Evolutionary conservation across 2,797 vertebrate species (phyloP).

Genomic region (Onychomys arenicola): DNA sequence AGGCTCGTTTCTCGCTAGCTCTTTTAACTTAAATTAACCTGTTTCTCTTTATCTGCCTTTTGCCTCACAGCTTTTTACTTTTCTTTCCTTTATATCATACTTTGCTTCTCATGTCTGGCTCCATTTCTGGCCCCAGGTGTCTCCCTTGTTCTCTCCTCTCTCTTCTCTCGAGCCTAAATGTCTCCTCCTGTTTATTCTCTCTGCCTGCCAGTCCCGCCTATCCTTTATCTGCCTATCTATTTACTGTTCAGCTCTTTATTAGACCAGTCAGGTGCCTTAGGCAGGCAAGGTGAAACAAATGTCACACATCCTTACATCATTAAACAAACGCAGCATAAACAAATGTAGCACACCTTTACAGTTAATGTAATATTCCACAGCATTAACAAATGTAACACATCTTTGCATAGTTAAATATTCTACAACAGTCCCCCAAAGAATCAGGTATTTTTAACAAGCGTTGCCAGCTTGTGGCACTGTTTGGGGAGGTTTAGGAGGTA

Average conservation of each 20-base stretch:
- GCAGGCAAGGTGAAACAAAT: not conserved
- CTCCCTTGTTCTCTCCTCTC: not conserved
- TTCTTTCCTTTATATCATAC: not conserved
- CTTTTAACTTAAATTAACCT: not conserved
- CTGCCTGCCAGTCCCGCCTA: not conserved
- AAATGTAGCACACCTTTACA: not conserved
- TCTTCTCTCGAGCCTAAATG: not conserved
- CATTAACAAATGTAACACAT: not conserved
- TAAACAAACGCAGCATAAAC: not conserved
- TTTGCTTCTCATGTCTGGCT: not conserved
- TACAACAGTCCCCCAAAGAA: not conserved
- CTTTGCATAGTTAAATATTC: not conserved
- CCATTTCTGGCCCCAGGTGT: not conserved
- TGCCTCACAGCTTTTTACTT: not conserved
- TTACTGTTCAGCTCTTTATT: not conserved
- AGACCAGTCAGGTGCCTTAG: not conserved
- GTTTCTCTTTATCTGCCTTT: not conserved
- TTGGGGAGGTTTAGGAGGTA: not conserved
- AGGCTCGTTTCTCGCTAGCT: not conserved
- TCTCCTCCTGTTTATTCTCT: not conserved
- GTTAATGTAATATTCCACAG: not conserved
- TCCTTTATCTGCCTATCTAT: not conserved
- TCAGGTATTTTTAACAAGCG: not conserved
- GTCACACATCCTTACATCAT: not conserved
- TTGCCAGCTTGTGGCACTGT: not conserved